phyloP scores from a whole-genome alignment of 2,888 invertebrate genomes.

The Hedya salicella region DNA sequence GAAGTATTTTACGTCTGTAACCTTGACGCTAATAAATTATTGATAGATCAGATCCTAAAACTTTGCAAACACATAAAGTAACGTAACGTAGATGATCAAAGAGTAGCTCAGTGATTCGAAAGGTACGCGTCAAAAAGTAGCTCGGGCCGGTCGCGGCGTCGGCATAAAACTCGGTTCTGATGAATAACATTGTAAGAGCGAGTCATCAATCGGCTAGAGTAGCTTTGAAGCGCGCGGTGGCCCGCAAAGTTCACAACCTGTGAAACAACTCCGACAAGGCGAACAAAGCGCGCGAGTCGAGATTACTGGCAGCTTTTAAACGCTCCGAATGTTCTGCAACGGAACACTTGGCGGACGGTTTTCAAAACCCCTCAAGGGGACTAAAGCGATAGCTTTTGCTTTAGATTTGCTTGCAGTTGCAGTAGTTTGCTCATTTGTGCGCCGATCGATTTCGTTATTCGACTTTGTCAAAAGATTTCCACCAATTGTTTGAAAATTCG shows the following conservation, averaged over 20 bases:
- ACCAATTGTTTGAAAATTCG: slow-evolving; percentile 45
- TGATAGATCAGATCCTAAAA: slow-evolving; percentile 17
- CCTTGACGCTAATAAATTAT: slow-evolving; percentile 16
- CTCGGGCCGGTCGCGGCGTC: slow-evolving; percentile 11
- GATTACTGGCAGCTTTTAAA: slow-evolving; percentile 69
- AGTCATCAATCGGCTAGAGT: slow-evolving; percentile 54
- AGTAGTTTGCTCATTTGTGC: slow-evolving; percentile 64
- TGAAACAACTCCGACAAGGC: slow-evolving; percentile 59
- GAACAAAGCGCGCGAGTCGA: slow-evolving; percentile 63
- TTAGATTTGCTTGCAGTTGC: slow-evolving; percentile 63
- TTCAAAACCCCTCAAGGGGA: slow-evolving; percentile 64
- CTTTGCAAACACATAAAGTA: slow-evolving; percentile 39
- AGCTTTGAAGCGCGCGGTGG: slow-evolving; percentile 51
- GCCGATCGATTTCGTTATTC: slow-evolving; percentile 54
- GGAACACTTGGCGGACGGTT: slow-evolving; percentile 62
- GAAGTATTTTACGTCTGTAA: slow-evolving; percentile 27
- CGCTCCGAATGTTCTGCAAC: slow-evolving; percentile 60
- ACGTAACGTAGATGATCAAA: slow-evolving; percentile 42
- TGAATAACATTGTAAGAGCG: slow-evolving; percentile 51
- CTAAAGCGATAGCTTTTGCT: slow-evolving; percentile 66
- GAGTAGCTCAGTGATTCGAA: slow-evolving; percentile 39
- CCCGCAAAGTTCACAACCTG: slow-evolving; percentile 62
- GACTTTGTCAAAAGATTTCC: slow-evolving; percentile 55
- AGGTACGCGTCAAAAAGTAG: slow-evolving; percentile 37
- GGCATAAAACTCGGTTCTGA: slow-evolving; percentile 44